Conservation (phyloP, 2,888 invertebrate genomes). For the Dolichomitus sp. region DNA sequence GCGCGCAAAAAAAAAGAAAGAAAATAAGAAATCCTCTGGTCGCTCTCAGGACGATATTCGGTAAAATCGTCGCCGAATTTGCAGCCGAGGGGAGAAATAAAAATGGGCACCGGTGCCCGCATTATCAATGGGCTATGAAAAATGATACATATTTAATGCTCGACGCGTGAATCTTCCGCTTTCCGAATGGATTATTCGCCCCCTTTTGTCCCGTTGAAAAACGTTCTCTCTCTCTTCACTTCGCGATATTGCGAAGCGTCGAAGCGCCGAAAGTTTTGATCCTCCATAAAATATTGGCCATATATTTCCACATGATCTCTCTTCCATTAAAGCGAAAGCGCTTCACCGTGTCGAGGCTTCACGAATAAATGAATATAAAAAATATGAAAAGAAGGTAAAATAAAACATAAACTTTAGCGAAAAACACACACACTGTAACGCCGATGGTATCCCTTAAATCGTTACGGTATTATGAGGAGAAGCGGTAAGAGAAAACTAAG, state of each 20-base stretch:
- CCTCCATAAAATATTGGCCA: conserved; percentile 48
- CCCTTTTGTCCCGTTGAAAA: conserved; percentile 55
- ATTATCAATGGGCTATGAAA: conserved; percentile 61
- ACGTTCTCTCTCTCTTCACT: neutral
- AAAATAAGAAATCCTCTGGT: conserved; percentile 37
- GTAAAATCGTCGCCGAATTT: conserved; percentile 35
- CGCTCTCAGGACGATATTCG: conserved; percentile 26
- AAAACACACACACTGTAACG: conserved; percentile 31
- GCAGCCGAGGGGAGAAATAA: conserved; percentile 33
- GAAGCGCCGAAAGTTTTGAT: neutral
- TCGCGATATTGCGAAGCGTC: neutral
- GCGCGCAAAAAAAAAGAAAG: conserved; percentile 43
- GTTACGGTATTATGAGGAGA: conserved; percentile 46
- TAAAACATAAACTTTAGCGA: conserved; percentile 7
- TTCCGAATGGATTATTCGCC: conserved; percentile 26
- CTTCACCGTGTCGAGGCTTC: conserved; percentile 47
- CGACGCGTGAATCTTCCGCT: conserved; percentile 56
- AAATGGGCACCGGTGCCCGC: conserved; percentile 33
- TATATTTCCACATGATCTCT: conserved; percentile 61
- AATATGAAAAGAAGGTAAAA: conserved; percentile 18
- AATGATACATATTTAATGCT: conserved; percentile 54
- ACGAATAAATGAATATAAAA: conserved; percentile 31
- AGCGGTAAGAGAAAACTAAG: conserved; percentile 60
- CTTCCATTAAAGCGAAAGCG: conserved; percentile 55
- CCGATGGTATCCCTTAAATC: conserved; percentile 27